Evolutionary conservation across 2,888 invertebrate species (phyloP), one percentile per base, ranked within the genome.

Genomic region (Mythimna pallens): DNA sequence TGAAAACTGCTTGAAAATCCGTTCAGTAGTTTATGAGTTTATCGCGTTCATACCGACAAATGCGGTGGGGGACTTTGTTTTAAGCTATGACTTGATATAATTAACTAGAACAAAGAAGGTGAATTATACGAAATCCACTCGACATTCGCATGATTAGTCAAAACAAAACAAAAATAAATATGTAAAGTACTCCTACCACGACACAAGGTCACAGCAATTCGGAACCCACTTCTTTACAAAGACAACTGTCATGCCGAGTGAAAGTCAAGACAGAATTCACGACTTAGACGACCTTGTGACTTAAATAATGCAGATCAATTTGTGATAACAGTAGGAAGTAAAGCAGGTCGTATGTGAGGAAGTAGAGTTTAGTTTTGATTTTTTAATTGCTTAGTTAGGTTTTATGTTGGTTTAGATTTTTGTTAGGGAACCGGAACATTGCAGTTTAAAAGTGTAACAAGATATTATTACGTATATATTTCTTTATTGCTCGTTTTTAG

Each of bases 201-300:
- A 10, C 10, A 66, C 75, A 84, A 83, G 84, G 81, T 66, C 61
- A 57, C 34, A 62, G 30, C 14, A 36, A 63, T 65, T 68, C 70
- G 50, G 67, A 66, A 71, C 65, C 34, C 61, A 75, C 73, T 85
- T 78, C 85, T 83, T 76, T 25, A 25, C 65, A 70, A 65, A 57
- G 58, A 70, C 74, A 69, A 70, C 62, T 69, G 65, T 9, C 25
- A 54, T 68, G 65, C 12, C 12, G n/a, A 64, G 77, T 84, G 80
- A 85, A 85, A 86, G 85, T 81, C 36, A 57, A 64, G 22, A 47
- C 50, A 14, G 65, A 62, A 76, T 57, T 58, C 77, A 76, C 72
- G 69, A 81, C 36, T 9, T 17, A 7, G 69, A 1, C 54, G 68
- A 74, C 85, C 86, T 85, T 82, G 73, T 4, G 14, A 10, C 62